Base-by-base conservation (phyloP, 2,797 vertebrate species). In the Nyctibius grandis region DNA sequence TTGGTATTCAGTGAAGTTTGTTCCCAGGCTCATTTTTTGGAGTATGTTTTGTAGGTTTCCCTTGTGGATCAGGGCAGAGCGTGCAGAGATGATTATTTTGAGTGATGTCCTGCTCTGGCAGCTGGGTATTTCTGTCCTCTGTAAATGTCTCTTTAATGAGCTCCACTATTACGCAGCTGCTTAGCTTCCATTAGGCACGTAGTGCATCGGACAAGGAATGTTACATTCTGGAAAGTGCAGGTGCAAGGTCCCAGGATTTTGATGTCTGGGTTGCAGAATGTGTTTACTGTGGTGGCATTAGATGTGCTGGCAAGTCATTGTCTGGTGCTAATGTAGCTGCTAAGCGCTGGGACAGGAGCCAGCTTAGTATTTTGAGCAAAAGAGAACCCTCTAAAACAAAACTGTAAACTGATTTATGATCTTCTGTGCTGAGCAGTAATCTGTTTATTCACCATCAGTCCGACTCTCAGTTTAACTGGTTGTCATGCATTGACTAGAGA, bases 271-370 rank as follows among this genome's bases (percentile, higher is more conserved):
- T 54, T 65, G 57, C 59, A 84, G 94, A 79, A 79, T 59, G 77
- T 93, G 73, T 95, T 90, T 90, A 69, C 65, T 93, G 61, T 81
- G 83, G 61, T 95, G 70, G 74, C 44, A 54, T 86, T 95, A 64
- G 80, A 93, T 75, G 69, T 78, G 74, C 70, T 93, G 73, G 65
- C 67, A 67, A 69, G 74, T 86, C 63, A 73, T 65, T 91, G 65
- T 83, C 73, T 90, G 90, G 50, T 0, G 5, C 85, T 93, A 63
- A 65, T 73, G 80, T 69, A 72, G 77, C 90, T 88, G 90, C 69
- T 86, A 20, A 85, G 69, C 4, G 0, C 12, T 89, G 85, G 73
- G 85, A 82, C 29, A 31, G 47, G 63, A 84, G 85, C 85, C 90
- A 94, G 83, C 54, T 75, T 76, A 53, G 57, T 81, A 18, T 88